These are phyloP conservation scores for Malthinus seriepunctatus DNA, from an alignment of 2,888 invertebrate genomes.

Conservation along the genomic window DNA sequence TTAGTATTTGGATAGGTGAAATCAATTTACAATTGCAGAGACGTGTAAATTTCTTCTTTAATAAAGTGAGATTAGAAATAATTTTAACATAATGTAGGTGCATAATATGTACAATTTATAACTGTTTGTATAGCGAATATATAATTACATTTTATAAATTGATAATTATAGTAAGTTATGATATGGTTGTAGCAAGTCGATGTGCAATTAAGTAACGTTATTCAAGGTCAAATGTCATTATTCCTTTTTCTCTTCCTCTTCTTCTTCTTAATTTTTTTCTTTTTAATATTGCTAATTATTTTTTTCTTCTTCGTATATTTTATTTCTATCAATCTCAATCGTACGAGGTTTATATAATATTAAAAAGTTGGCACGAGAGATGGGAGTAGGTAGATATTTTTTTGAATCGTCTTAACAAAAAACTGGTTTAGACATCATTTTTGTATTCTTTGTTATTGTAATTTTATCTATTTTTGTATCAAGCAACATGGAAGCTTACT, in stretches of 20 bases:
- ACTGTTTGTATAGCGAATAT: conserved; percentile 28
- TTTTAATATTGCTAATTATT: no score
- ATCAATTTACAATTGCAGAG: conserved; percentile 2
- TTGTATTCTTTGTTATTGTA: conserved; percentile 14
- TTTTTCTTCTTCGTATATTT: no score
- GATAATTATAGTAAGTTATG: conserved; percentile 33
- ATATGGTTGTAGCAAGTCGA: conserved; percentile 27
- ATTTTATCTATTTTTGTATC: conserved; percentile 18
- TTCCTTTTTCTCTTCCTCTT: not conserved
- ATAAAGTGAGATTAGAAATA: conserved; percentile 23
- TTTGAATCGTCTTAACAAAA: conserved; percentile 4
- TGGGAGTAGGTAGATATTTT: conserved; percentile 13
- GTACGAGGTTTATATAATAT: not conserved
- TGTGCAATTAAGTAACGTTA: conserved; percentile 33
- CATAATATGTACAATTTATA: conserved; percentile 24
- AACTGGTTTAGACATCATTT: conserved; percentile 18
- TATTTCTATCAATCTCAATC: no score
- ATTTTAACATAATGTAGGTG: conserved; percentile 17
- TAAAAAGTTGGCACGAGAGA: conserved; percentile 5
- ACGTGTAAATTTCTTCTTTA: conserved; percentile 25
- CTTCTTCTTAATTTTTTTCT: not conserved
- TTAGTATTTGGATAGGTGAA: not conserved
- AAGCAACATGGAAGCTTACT: conserved; percentile 17
- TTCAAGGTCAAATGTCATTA: conserved; percentile 29
- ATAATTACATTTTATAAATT: conserved; percentile 34